Percentiles rank a stretch among this genome's conserved stretches.
phyloP scores from a whole-genome alignment of 2,888 invertebrate species.

The Metacarcinus magister region DNA sequence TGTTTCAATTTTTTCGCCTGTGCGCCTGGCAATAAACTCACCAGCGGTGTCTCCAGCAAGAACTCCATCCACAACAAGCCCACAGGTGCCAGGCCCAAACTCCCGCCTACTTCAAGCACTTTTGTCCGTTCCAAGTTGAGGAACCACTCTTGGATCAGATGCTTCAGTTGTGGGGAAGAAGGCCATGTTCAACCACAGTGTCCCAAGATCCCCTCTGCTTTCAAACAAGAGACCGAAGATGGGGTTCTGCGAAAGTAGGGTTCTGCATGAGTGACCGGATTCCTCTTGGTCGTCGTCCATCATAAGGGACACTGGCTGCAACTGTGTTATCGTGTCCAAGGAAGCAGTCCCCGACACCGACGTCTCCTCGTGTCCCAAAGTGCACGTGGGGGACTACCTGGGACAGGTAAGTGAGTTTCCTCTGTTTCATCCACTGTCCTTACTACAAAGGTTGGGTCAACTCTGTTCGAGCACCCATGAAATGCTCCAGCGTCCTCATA shows the following conservation, averaged over 20 bases:
- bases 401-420: constrained; percentile 14
- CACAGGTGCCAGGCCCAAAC: background rate
- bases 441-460: constrained; percentile 58
- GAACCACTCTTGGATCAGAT: background rate
- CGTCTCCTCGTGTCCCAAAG: background rate
- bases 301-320: constrained; percentile 59
- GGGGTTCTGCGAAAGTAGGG: no score
- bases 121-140: background rate
- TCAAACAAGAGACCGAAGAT: background rate
- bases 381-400: constrained; percentile 55
- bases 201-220: background rate
- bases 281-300: background rate
- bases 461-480: constrained; percentile 50
- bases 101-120: background rate
- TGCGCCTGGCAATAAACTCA: no score
- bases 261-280: constrained; percentile 37
- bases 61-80: no score
- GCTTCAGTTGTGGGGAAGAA: constrained; percentile 30
- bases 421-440: background rate
- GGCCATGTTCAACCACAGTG: constrained; percentile 37
- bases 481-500: background rate
- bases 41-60: no score
- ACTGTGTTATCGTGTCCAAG: constrained; percentile 54
- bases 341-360: constrained; percentile 27
- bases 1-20: no score